Percentiles rank a stretch among this genome's conserved stretches.
These are phyloP conservation scores for Drosophila merina DNA, from an alignment of 2,888 invertebrate genomes.

Conservation along the genomic window DNA sequence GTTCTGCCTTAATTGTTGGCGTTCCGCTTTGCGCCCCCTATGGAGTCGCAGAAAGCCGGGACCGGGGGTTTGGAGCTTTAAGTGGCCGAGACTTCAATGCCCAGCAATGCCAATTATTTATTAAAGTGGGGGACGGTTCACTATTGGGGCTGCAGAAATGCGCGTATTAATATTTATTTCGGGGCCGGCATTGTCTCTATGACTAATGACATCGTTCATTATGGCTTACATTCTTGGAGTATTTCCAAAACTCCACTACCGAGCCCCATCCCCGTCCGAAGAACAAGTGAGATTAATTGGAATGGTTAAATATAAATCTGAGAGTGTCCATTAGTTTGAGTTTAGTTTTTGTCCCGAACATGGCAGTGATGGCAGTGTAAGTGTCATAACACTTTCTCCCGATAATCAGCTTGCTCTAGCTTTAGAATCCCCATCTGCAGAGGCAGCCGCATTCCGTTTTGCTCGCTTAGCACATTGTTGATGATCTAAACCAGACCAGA, in stretches of 20 bases:
- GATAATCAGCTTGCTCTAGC: conserved; percentile 62
- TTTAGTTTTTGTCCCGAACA: conserved; percentile 35
- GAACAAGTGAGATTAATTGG: background rate
- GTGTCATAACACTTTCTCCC: conserved; percentile 74
- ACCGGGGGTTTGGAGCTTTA: conserved; percentile 25
- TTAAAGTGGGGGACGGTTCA: conserved; percentile 62
- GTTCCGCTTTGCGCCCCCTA: conserved; percentile 63
- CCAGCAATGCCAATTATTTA: conserved; percentile 77
- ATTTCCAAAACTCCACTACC: conserved; percentile 68
- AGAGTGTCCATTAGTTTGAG: conserved; percentile 28
- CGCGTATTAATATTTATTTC: conserved; percentile 71
- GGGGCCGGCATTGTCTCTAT: conserved; percentile 71
- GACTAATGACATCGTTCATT: conserved; percentile 83
- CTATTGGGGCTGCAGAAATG: conserved; percentile 52
- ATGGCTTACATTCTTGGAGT: conserved; percentile 80
- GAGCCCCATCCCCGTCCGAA: background rate
- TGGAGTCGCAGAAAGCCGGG: conserved; percentile 9
- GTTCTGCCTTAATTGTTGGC: conserved; percentile 72
- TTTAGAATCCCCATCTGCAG: background rate
- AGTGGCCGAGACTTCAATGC: conserved; percentile 59
- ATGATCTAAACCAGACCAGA: conserved; percentile 62
- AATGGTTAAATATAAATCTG: conserved; percentile 17
- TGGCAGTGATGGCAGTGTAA: conserved; percentile 59
- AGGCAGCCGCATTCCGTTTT: conserved; percentile 42
- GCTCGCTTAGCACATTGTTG: conserved; percentile 71